Evolutionary conservation across 2,797 vertebrate genomes (phyloP).

Genomic region (Chaunax sp.): DNA sequence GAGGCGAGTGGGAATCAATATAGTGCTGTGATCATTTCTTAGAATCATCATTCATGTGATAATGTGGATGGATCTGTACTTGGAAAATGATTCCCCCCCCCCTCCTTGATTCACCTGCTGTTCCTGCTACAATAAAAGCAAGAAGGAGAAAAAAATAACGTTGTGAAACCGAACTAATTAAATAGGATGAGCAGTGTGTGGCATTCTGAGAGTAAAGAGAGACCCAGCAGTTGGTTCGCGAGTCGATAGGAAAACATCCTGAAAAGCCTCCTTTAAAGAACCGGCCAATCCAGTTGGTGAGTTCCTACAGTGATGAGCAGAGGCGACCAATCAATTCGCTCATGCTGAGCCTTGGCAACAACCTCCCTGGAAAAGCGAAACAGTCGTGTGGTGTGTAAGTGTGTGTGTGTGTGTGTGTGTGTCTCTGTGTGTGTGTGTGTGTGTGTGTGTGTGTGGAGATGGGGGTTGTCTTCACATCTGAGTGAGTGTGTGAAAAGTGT

Average conservation of each 20-base stretch:
- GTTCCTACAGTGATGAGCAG: constrained; percentile 78
- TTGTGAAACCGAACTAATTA: constrained; percentile 61
- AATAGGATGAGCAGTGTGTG: constrained; percentile 47
- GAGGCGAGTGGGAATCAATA: constrained; percentile 35
- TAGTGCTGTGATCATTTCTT: constrained; percentile 39
- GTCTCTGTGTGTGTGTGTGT: constrained; percentile 53
- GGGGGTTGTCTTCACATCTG: constrained; percentile 58
- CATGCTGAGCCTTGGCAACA: constrained; percentile 86
- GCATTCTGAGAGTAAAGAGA: constrained; percentile 65
- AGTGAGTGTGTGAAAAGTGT: constrained; percentile 48
- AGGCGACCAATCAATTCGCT: constrained; percentile 82
- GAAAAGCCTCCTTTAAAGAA: constrained; percentile 69
- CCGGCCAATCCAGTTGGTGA: constrained; percentile 78
- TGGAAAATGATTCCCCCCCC: constrained; percentile 1
- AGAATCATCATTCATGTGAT: constrained; percentile 35
- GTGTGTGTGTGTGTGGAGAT: constrained; percentile 18
- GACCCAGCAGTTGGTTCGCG: constrained; percentile 54
- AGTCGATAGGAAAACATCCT: constrained; percentile 62
- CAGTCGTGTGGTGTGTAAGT: constrained; percentile 53
- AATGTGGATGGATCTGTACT: constrained; percentile 19
- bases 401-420: constrained; percentile 25
- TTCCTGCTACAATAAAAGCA: constrained; percentile 29
- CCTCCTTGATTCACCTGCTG: constrained; percentile 22
- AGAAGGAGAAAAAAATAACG: constrained; percentile 7
- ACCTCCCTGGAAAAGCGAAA: constrained; percentile 75